Conservation (phyloP, 2,113 vertebrate genomes). For the Tyto alba region DNA sequence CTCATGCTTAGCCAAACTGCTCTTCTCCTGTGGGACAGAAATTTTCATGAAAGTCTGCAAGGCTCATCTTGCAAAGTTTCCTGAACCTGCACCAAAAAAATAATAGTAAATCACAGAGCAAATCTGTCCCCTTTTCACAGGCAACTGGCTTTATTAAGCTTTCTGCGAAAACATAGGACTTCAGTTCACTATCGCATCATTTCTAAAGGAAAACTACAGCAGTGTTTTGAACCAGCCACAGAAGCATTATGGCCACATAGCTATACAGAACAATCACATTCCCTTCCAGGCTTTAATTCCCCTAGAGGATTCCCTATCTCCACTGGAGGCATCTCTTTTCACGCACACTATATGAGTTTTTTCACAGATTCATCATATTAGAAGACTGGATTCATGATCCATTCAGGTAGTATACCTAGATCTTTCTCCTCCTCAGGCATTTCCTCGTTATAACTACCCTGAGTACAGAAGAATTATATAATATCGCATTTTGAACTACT, state of each 20-base stretch:
- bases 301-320: neutral
- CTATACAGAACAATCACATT: neutral
- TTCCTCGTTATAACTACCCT: neutral
- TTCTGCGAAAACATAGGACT: neutral
- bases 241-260: neutral
- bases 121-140: neutral
- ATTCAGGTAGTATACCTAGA: neutral
- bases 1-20: slow-evolving; percentile 29
- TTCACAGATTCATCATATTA: neutral
- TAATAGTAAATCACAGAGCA: neutral
- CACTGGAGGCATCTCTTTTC: neutral
- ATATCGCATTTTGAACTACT: neutral
- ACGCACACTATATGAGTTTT: neutral
- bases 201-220: neutral
- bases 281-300: neutral
- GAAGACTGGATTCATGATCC: neutral
- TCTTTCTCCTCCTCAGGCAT: neutral
- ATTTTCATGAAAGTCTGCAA: slow-evolving; percentile 25
- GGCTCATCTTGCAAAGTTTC: slow-evolving; percentile 36
- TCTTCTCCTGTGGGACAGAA: slow-evolving; percentile 14
- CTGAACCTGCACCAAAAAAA: neutral
- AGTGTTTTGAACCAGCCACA: neutral
- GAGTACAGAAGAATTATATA: neutral
- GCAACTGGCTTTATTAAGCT: neutral
- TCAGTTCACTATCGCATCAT: neutral